Base-by-base conservation (phyloP, 2,888 invertebrate species). In the Drosophila kuntzei region DNA sequence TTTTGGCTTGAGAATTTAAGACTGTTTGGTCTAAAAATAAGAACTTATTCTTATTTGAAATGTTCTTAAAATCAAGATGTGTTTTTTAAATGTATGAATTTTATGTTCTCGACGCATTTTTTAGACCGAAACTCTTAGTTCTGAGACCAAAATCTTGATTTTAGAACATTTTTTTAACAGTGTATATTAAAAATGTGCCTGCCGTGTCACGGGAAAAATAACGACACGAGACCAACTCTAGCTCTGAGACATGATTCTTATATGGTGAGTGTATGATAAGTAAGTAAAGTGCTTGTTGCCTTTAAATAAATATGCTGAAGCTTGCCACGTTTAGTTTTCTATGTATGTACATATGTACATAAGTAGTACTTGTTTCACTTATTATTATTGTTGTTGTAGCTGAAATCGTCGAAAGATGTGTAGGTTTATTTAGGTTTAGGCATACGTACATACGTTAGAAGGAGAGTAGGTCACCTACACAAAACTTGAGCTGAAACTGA, bases 291-390 rank as follows among this genome's bases (percentile, higher is more conserved):
- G 86, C 84, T 86, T 65, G 71, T 67, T 80, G 84, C 63, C 80
- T 81, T 87, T 83, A 79, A 83, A 86, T 83, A 86, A 83, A 83
- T 79, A 87, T 61, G 62, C 68, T 46, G 50, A 58, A 60, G 55
- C 70, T 41, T 64, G 64, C 61, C 61, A 70, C 59, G 59, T 76
- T 66, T 61, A 53, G 62, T 55, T 66, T 53, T n/a, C 18, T 41
- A 32, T 34, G 55, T 53, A n/a, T n/a, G n/a, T n/a, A n/a, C n/a
- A n/a, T n/a, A n/a, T n/a, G n/a, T n/a, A n/a, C n/a, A n/a, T n/a
- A 47, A 47, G 47, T 53, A 41, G 62, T 57, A 63, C 20, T 55
- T 69, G 50, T 62, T 58, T 54, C 54, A 63, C 50, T 63, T 63
- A 63, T 59, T 68, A 54, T 73, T 74, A 49, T 71, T 75, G 50